Base-by-base conservation (phyloP, 2,888 invertebrate species). In the Epirrhoe alternata region DNA sequence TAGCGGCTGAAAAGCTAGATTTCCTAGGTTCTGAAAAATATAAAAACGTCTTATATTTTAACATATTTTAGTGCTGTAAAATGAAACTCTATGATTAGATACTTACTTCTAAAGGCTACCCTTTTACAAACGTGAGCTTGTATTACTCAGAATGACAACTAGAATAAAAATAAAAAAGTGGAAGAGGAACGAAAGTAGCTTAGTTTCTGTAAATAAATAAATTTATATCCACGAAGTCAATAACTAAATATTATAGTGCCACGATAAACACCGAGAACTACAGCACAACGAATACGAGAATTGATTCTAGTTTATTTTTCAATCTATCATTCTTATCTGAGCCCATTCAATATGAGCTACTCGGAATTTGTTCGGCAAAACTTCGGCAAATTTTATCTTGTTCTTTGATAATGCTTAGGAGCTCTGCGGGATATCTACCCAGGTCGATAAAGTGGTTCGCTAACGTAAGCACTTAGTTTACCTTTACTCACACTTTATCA, bases 291-390 rank as follows among this genome's bases (percentile, higher is more conserved):
- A 78, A 77, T 78, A 77, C 71, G 61, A 72, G 73, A 77, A 78
- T 76, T 73, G 76, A 77, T 75, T 79, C 71, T 73, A 77, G 77
- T 79, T 79, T 79, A 76, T 77, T 79, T 75, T 79, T 72, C 75
- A 75, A 79, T 81, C 71, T 75, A 73, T 77, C 72, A 76, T 77
- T 70, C 73, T 72, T 75, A 70, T 73, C 75, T 64, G 66, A 68
- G 68, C 64, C 71, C 73, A 76, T 78, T 74, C 68, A 72, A 68
- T 72, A 69, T 70, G 69, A 75, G 72, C 75, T 72, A 73, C 70
- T 69, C 67, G 66, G 72, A 67, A 70, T 78, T 73, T 66, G 60
- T 71, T 64, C 62, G 64, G 62, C 65, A 71, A 66, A 66, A 61
- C 47, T 63, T 64, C 51, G 53, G 64, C 63, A 60, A 66, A 57